Evolutionary conservation across 2,797 vertebrate genomes (phyloP).

Genomic region (Microchirus variegatus): DNA sequence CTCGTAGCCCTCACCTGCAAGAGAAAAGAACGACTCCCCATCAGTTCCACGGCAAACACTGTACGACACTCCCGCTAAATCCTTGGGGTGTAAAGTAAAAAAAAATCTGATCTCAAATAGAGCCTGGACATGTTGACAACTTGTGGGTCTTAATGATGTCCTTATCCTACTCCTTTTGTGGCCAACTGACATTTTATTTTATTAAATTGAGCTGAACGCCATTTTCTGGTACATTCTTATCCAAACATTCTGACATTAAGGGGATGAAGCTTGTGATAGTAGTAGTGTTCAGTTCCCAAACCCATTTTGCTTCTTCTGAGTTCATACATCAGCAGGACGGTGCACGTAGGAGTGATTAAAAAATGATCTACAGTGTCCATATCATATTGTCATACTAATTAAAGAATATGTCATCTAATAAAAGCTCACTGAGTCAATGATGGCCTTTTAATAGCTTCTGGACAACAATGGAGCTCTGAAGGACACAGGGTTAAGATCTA

Average conservation of each 20-base stretch:
- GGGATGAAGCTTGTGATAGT: too few relatives aligned
- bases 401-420: neutral
- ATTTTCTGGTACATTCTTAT: too few relatives aligned
- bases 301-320: too few relatives aligned
- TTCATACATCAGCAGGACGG: too few relatives aligned
- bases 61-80: neutral
- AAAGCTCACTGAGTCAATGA: neutral
- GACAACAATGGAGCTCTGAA: neutral
- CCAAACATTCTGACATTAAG: too few relatives aligned
- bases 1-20: slow-evolving; percentile 89
- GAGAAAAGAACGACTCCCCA: slow-evolving; percentile 1
- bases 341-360: neutral
- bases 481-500: neutral
- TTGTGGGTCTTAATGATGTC: slow-evolving; percentile 11
- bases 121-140: slow-evolving; percentile 5
- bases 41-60: neutral
- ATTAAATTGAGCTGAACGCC: too few relatives aligned
- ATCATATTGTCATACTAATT: neutral
- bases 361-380: neutral
- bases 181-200: too few relatives aligned
- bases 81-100: neutral
- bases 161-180: neutral
- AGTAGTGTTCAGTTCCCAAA: too few relatives aligned
- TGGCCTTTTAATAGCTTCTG: neutral
- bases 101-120: neutral